Base-by-base conservation (phyloP, 2,888 invertebrate species). In the Xanthia togata region DNA sequence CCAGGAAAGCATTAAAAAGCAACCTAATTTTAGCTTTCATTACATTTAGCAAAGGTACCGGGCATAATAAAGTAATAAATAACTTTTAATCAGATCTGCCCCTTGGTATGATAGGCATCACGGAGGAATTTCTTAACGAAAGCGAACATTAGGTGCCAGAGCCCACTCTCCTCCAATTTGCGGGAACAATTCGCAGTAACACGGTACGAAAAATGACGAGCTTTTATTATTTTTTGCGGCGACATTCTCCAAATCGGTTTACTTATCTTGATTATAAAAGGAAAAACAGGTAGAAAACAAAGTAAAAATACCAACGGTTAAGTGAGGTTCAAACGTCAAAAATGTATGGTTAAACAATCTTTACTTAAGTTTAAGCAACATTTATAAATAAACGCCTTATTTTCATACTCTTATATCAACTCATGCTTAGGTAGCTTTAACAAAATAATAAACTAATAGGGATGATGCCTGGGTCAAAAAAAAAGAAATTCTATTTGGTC, bases 31-130 rank as follows among this genome's bases (percentile, higher is more conserved):
- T n/a, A 50, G 17, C 26, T 65, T 20, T 53, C 59, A 76, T 76
- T 76, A 68, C 41, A 35, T 67, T 59, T 17, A 64, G 38, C 14
- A 44, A 35, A 59, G 74, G 41, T 17, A 60, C 38, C 31, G 2
- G 17, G 31, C 50, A 59, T 78, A 59, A 71, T 71, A 77, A 55
- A 73, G 73, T 17, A 41, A 73, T 67, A 79, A 79, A 79, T 79
- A 57, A 63, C 73, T 79, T 60, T 41, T 76, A 81, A 69, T 81
- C 76, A 76, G 57, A 81, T 53, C 69, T 38, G n/a, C 50, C 50
- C n/a, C 35, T 35, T 72, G 8, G 65, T 59, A 55, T 73, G 73
- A 70, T 55, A 44, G 53, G 57, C 57, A 59, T 81, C 78, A 41
- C 38, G 17, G 11, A 62, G 31, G 62, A 67, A 81, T 63, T 50